These are phyloP conservation scores for Oreocharis arfaki DNA, from an alignment of 2,113 vertebrate genomes.

Conservation along the genomic window DNA sequence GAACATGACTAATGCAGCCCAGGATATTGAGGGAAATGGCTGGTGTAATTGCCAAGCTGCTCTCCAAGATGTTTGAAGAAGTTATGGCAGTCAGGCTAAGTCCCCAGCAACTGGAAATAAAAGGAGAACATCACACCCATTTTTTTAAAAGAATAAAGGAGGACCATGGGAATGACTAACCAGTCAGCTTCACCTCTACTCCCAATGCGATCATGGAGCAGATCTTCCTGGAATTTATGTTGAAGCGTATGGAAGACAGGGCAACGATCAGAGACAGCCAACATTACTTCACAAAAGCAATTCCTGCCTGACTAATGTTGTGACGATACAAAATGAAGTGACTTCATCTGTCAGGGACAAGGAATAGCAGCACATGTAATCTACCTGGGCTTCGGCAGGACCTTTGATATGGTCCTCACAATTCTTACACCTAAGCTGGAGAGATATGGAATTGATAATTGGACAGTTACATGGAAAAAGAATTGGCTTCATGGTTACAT, in stretches of 20 bases:
- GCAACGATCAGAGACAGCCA: neutral
- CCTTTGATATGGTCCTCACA: neutral
- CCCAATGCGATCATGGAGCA: neutral
- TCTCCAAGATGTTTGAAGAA: neutral
- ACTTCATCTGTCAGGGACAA: neutral
- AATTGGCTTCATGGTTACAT: neutral
- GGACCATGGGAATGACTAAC: fast-evolving
- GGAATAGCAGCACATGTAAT: neutral
- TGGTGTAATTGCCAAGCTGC: fast-evolving
- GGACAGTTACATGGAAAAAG: neutral
- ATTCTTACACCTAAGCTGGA: neutral
- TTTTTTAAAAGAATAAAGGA: neutral
- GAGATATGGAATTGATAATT: neutral
- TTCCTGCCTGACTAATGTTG: neutral
- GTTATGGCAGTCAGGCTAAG: neutral
- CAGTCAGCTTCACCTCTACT: neutral
- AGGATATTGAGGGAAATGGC: neutral
- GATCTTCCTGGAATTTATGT: neutral
- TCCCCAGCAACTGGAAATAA: neutral
- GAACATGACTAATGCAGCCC: neutral
- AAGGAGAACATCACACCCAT: neutral
- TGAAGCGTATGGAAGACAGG: neutral
- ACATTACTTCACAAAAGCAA: neutral
- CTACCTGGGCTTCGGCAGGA: neutral
- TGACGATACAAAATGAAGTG: neutral